Conservation (phyloP, 2,888 invertebrate species). For the Luperina nickerlii region DNA sequence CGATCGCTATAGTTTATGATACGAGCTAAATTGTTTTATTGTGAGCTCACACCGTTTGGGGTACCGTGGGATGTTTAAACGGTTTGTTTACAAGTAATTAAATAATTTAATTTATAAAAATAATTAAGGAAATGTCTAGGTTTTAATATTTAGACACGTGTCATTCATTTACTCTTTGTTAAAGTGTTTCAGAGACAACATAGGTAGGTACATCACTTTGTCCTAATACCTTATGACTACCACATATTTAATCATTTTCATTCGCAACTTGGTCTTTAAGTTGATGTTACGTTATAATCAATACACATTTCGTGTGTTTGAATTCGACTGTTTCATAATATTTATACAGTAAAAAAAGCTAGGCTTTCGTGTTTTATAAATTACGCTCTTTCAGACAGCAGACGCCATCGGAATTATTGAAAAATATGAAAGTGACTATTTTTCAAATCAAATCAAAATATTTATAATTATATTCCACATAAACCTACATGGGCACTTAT, state of each 20-base stretch:
- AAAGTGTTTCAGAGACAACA: neutral
- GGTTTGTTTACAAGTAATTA: neutral
- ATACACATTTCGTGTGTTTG: slow-evolving; percentile 8
- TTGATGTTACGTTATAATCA: neutral
- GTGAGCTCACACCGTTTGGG: slow-evolving; percentile 62
- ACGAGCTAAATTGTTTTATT: slow-evolving; percentile 71
- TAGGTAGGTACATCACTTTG: neutral
- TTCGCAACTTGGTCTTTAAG: neutral
- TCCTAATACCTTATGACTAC: neutral
- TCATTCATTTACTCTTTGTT: neutral
- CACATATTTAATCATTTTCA: neutral
- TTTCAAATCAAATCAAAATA: neutral
- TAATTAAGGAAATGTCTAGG: neutral
- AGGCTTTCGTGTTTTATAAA: slow-evolving; percentile 45
- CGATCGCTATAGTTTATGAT: slow-evolving; percentile 66
- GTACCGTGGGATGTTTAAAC: slow-evolving; percentile 48
- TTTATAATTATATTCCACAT: neutral
- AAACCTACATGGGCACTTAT: neutral
- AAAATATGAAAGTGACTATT: slow-evolving; percentile 2
- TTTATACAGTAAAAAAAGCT: slow-evolving; percentile 25
- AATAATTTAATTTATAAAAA: slow-evolving; percentile 8
- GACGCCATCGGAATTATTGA: slow-evolving; percentile 15
- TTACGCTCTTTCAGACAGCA: slow-evolving; percentile 14
- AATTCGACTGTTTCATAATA: slow-evolving; percentile 43
- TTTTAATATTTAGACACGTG: neutral